These are phyloP conservation scores for Apamea crenata DNA, from an alignment of 2,888 invertebrate genomes.

Conservation along the genomic window DNA sequence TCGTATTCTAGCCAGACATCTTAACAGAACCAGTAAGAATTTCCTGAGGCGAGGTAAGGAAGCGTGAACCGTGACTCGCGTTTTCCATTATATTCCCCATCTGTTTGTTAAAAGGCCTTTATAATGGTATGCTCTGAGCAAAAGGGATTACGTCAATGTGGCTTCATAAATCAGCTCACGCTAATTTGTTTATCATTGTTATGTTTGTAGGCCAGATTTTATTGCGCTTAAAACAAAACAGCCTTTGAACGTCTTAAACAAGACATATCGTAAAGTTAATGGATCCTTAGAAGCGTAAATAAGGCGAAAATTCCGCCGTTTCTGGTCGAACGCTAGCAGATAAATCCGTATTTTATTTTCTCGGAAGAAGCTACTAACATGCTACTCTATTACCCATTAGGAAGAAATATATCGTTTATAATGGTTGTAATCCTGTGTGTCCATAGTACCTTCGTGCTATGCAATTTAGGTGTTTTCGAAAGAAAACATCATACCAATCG, in stretches of 20 bases:
- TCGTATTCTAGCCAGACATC: constrained; percentile 55
- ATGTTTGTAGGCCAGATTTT: constrained; percentile 66
- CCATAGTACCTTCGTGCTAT: too few relatives aligned
- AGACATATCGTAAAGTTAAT: constrained; percentile 65
- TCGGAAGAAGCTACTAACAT: constrained; percentile 61
- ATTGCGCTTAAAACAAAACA: constrained; percentile 65
- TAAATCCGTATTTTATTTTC: constrained; percentile 62
- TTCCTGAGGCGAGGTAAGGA: constrained; percentile 58
- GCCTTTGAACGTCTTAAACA: constrained; percentile 68
- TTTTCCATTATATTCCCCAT: constrained; percentile 71
- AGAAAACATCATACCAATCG: too few relatives aligned
- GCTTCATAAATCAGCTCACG: constrained; percentile 72
- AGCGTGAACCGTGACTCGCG: constrained; percentile 71
- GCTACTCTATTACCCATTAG: constrained; percentile 70
- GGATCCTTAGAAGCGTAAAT: constrained; percentile 53
- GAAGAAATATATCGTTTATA: constrained; percentile 72
- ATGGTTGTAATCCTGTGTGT: constrained; percentile 72
- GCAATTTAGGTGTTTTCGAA: too few relatives aligned
- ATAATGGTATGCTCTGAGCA: constrained; percentile 68
- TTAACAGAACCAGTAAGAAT: constrained; percentile 67
- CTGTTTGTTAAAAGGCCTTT: constrained; percentile 75
- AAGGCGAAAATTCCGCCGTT: constrained; percentile 31
- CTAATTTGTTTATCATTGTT: constrained; percentile 76
- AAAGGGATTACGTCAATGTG: constrained; percentile 70
- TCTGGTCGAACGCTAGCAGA: constrained; percentile 34